Base-by-base conservation (phyloP, 2,888 invertebrate species). In the Antheraea assamensis region DNA sequence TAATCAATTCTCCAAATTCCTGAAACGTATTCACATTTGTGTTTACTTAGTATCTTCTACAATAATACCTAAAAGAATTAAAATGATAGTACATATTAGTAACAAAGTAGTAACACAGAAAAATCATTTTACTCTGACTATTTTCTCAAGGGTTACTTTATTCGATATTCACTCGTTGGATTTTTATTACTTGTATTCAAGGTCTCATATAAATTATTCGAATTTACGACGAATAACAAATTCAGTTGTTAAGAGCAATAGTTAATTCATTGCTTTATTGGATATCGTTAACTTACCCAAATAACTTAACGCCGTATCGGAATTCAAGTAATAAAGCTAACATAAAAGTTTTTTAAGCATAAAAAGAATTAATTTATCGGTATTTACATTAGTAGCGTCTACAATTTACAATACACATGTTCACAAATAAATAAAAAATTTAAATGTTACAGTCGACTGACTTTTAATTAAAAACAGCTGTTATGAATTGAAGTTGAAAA, bases 221-320 rank as follows among this genome's bases (percentile, higher is more conserved):
- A 61, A 61, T 61, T 61, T 61, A 61, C 27, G 24, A 30, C 30
- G 30, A 30, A 64, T 64, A 64, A 27, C 3, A 30, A 27, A 30
- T 15, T 30, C 27, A 3, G 15, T 64, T 27, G 27, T 64, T 64
- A 27, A 64, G 61, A 64, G 27, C 27, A 15, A 30, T 30, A 17
- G 13, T 64, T 64, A 30, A 64, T 30, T 64, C 17, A 17, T 64
- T 30, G 61, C 61, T 64, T 64, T 64, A 64, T 64, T 64, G 27
- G 61, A 64, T 64, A 64, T 64, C 30, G 61, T 27, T 64, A 64
- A 64, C 27, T 15, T 64, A 64, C 61, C 4, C 30, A 64, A 64
- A 27, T 64, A 64, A 27, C 61, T 30, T 17, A 30, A 17, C 30
- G 21, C 30, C 17, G 17, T 64, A 64, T 30, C 10, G 24, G 13